Conservation (phyloP, 2,113 vertebrate genomes). For the Panthera leo region DNA sequence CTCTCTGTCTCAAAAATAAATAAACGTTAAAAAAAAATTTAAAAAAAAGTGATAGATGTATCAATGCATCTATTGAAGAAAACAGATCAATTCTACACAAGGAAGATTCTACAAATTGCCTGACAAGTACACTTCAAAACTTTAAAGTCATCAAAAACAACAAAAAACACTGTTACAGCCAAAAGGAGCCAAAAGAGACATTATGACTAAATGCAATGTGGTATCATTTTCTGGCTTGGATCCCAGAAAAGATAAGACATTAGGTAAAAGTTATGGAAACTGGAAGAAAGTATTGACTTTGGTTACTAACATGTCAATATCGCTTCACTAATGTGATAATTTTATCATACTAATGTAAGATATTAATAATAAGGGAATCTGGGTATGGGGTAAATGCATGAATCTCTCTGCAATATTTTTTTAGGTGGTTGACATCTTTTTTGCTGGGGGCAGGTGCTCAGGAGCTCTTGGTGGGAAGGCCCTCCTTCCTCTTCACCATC, state of each 20-base stretch:
- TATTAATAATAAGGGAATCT: not conserved
- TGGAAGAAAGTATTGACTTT: not conserved
- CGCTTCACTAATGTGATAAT: not conserved
- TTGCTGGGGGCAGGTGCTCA: conserved; percentile 56
- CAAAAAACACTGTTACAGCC: not conserved
- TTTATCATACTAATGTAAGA: not conserved
- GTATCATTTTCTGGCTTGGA: not conserved
- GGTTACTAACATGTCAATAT: not conserved
- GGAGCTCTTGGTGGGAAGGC: conserved; percentile 87
- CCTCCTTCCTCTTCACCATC: conserved; percentile 90
- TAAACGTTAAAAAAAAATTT: too few species aligned
- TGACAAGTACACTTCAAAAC: not conserved
- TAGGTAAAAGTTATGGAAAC: not conserved
- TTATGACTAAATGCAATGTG: not conserved
- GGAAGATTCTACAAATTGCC: not conserved
- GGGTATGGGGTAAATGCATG: not conserved
- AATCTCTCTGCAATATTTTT: not conserved
- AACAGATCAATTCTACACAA: not conserved
- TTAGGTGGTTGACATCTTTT: not conserved
- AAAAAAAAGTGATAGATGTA: not conserved
- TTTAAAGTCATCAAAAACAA: not conserved
- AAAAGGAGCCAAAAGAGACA: not conserved
- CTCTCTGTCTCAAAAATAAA: too few species aligned
- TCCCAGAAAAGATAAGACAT: not conserved
- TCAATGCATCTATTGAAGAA: not conserved